These are phyloP conservation scores for Andrena camellia DNA, from an alignment of 2,888 invertebrate species.

Conservation along the genomic window DNA sequence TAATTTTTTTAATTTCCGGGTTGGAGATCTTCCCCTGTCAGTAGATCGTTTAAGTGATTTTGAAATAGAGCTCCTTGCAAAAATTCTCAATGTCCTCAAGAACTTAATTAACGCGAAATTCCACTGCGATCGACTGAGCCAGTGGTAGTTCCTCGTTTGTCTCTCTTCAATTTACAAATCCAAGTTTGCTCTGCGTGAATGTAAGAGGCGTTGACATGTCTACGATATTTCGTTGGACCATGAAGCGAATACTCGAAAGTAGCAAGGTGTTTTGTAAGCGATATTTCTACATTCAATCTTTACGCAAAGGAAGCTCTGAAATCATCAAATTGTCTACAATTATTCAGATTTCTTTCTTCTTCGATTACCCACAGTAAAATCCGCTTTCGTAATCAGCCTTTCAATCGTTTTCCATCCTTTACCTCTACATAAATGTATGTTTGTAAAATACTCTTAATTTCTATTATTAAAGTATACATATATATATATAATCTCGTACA, in stretches of 20 bases:
- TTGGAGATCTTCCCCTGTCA: too few species aligned
- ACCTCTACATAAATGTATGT: constrained; percentile 77
- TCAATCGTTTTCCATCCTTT: constrained; percentile 76
- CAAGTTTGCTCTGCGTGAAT: not conserved
- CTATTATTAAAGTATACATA: constrained; percentile 76
- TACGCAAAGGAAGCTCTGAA: constrained; percentile 23
- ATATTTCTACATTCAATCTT: constrained; percentile 62
- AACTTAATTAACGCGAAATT: not conserved
- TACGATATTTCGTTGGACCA: not conserved
- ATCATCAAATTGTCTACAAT: constrained; percentile 4
- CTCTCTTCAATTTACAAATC: constrained; percentile 7
- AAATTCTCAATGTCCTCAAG: too few species aligned
- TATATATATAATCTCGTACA: constrained; percentile 38
- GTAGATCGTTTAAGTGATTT: not conserved
- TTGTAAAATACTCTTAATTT: constrained; percentile 80
- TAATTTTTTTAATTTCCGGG: too few species aligned
- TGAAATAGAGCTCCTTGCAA: not conserved
- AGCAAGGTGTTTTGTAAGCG: not conserved
- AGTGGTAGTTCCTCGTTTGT: constrained; percentile 7
- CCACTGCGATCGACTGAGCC: constrained; percentile 14
- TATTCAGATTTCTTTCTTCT: constrained; percentile 15
- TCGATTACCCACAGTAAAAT: constrained; percentile 2
- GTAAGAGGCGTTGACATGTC: not conserved
- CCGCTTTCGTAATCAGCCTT: not conserved
- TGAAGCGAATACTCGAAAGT: constrained; percentile 3